Base-by-base conservation (phyloP, 2,113 vertebrate species). In the Formicarius rufipectus region DNA sequence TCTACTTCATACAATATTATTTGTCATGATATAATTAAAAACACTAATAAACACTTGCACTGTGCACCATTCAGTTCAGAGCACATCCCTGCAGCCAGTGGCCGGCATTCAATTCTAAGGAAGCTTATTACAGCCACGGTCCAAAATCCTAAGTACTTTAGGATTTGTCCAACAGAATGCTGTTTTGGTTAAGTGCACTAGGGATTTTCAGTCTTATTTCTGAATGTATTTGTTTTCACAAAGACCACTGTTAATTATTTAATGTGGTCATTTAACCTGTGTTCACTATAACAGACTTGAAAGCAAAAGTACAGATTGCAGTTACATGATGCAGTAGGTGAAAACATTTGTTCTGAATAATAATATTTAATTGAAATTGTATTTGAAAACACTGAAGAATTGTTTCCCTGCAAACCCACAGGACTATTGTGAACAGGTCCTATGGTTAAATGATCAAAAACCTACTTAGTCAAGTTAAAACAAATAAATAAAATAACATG, bases 401-500 rank as follows among this genome's bases (percentile, higher is more conserved):
- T 94, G n/a, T 96, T 96, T 93, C 90, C 84, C 93, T n/a, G 33
- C 63, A 96, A 97, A 95, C 84, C 66, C 94, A 62, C 89, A 92
- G 87, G 80, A 90, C 93, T 84, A 53, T 59, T 93, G 86, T 33
- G 53, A 94, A 89, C 87, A 93, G 72, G 64, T 93, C 47, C 75
- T 78, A 91, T 67, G 88, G 82, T 90, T 95, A 97, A 92, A 89
- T 95, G 87, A 97, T 96, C 86, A 96, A 97, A 98, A 90, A 67
- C 72, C 84, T 95, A 96, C 94, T 98, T 95, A 95, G 76, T 91
- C 69, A 91, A 96, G 86, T 92, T 97, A 97, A 97, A 96, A 91
- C 39, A 95, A 98, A 97, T 89, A 96, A 97, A 97, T 96, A 96
- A 97, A 96, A 96, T 94, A 97, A 84, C 83, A 82, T 33, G 69